These are phyloP conservation scores for Myiotriccus ornatus DNA, from an alignment of 2,797 vertebrate genomes.

Conservation along the genomic window DNA sequence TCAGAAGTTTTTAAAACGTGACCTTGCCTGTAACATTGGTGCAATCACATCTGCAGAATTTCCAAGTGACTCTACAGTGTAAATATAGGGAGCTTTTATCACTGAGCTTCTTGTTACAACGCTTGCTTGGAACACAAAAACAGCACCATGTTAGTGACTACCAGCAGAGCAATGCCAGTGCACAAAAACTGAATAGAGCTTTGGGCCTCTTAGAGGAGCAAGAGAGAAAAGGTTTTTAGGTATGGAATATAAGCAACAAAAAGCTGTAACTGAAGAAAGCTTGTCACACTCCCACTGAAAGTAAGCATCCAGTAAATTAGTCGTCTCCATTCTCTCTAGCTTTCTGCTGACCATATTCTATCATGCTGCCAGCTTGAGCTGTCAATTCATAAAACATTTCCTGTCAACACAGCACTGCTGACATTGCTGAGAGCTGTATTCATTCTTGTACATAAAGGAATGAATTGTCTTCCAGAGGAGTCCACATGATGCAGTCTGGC, in stretches of 20 bases:
- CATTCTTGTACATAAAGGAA: slow-evolving; percentile 13
- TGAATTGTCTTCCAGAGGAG: slow-evolving; percentile 24
- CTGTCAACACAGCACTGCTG: background rate
- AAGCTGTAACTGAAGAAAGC: background rate
- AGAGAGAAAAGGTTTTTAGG: background rate
- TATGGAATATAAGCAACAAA: background rate
- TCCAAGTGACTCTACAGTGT: background rate
- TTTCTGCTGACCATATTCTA: slow-evolving; percentile 7
- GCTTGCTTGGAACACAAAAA: background rate
- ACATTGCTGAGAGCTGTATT: slow-evolving; percentile 2
- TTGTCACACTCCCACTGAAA: background rate
- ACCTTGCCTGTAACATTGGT: background rate
- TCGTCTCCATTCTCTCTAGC: background rate
- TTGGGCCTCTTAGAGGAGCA: background rate
- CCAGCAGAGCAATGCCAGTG: background rate
- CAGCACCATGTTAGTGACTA: background rate
- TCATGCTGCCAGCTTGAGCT: background rate
- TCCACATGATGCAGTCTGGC: slow-evolving; percentile 32
- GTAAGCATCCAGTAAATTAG: background rate
- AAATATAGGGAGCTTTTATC: background rate
- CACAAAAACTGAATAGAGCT: background rate
- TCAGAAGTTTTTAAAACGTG: background rate
- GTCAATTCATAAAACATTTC: slow-evolving; percentile 8
- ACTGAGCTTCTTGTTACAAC: background rate
- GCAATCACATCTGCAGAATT: background rate